Evolutionary conservation across 2,113 vertebrate species (phyloP).

Genomic region (Erythrolamprus reginae): DNA sequence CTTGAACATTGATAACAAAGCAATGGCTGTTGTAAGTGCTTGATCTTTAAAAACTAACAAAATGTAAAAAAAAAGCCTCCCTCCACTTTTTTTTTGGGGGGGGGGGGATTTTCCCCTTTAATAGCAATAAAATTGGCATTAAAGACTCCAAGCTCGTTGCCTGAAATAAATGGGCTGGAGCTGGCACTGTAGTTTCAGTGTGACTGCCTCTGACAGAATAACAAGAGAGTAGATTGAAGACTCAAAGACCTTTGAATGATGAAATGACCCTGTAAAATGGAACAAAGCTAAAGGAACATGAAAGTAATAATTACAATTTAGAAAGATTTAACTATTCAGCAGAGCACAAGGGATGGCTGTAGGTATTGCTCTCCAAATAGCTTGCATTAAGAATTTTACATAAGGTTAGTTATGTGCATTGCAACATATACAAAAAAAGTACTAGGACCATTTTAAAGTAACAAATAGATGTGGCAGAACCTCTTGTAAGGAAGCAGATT

Average conservation of each 20-base stretch:
- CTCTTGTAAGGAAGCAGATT: not conserved
- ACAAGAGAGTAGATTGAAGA: not conserved
- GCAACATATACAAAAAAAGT: not conserved
- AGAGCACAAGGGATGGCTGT: not conserved
- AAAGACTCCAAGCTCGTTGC: not conserved
- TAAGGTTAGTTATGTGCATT: not conserved
- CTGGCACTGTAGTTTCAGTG: not conserved
- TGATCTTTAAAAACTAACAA: not conserved
- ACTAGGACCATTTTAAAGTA: not conserved
- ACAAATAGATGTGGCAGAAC: not conserved
- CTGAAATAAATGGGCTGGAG: not conserved
- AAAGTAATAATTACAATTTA: not conserved
- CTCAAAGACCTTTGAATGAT: not conserved
- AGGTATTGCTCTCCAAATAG: not conserved
- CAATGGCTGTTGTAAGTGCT: not conserved
- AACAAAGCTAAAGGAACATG: slow-evolving; percentile 13
- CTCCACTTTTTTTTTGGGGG: not conserved
- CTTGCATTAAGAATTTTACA: not conserved
- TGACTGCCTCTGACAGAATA: not conserved
- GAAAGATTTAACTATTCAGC: not conserved
- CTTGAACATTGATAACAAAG: not conserved
- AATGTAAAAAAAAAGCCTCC: no score
- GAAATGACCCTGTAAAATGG: slow-evolving; percentile 3
- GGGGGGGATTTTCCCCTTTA: not conserved
- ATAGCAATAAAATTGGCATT: not conserved